Evolutionary conservation across 2,797 vertebrate species (phyloP).

Genomic region (Pangasius djambal): DNA sequence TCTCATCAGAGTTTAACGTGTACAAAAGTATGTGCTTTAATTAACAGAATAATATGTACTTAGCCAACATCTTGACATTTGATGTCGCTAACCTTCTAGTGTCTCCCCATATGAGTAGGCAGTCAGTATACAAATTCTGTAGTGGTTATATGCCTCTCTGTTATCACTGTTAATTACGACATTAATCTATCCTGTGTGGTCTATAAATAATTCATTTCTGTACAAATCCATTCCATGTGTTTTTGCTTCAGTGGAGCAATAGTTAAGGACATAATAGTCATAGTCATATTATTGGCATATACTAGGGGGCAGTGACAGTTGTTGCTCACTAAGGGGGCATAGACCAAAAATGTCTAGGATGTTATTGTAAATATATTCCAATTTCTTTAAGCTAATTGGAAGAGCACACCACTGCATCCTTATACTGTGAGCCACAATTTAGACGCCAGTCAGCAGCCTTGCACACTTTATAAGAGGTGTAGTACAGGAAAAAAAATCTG

Average conservation of each 20-base stretch:
- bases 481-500: background rate
- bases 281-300: background rate
- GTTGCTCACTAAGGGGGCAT: background rate
- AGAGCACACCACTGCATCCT: background rate
- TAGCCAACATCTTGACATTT: background rate
- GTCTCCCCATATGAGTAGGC: background rate
- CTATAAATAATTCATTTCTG: too few relatives aligned
- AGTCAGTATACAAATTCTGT: background rate
- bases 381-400: background rate
- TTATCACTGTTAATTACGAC: background rate
- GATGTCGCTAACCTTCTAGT: background rate
- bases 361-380: background rate
- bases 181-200: background rate
- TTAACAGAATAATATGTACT: background rate
- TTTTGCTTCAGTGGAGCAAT: background rate
- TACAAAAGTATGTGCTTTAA: background rate
- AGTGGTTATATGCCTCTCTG: background rate
- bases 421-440: background rate
- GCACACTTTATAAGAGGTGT: background rate
- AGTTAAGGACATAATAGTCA: background rate
- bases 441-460: background rate
- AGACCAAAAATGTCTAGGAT: background rate
- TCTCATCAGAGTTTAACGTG: background rate
- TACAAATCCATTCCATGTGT: background rate
- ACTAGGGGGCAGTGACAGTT: background rate